Conservation (phyloP, 2,888 invertebrate genomes). For the Psylliodes chrysocephalus region DNA sequence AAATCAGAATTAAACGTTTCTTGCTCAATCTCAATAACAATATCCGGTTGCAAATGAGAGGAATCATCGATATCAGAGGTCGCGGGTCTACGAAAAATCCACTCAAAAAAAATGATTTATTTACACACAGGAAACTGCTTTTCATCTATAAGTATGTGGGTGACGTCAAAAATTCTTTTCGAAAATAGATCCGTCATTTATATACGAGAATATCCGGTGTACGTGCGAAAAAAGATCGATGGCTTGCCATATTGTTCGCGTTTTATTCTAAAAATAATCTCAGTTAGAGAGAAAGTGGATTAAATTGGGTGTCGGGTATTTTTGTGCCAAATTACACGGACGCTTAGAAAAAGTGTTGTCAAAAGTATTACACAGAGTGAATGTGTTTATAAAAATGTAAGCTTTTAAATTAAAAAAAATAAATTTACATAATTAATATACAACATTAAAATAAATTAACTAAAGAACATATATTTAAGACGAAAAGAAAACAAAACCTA, state of each 20-base stretch:
- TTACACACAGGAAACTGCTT: conserved; percentile 1
- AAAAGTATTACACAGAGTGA: background rate
- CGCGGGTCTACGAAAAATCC: background rate
- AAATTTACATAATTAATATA: too few species aligned
- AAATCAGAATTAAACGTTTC: background rate
- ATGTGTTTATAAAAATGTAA: too few species aligned
- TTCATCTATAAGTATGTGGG: too few species aligned
- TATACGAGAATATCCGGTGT: conserved; percentile 19
- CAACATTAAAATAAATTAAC: too few species aligned
- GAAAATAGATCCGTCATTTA: conserved; percentile 23
- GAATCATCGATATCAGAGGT: too few species aligned
- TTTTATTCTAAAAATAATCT: conserved; percentile 14
- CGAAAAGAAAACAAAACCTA: too few species aligned
- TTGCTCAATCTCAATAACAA: background rate
- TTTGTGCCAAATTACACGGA: background rate
- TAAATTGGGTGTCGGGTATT: background rate
- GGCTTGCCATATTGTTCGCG: background rate
- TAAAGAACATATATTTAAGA: too few species aligned
- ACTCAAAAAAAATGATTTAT: background rate
- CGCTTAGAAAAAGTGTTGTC: background rate
- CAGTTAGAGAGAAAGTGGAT: background rate
- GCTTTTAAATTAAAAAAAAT: too few species aligned
- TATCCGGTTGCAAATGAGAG: conserved; percentile 18
- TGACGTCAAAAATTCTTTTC: conserved; percentile 21
- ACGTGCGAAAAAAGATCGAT: conserved; percentile 19